These are phyloP conservation scores for Porites lobata DNA, from an alignment of 92 coral and sea anemone genomes.

Conservation along the genomic window DNA sequence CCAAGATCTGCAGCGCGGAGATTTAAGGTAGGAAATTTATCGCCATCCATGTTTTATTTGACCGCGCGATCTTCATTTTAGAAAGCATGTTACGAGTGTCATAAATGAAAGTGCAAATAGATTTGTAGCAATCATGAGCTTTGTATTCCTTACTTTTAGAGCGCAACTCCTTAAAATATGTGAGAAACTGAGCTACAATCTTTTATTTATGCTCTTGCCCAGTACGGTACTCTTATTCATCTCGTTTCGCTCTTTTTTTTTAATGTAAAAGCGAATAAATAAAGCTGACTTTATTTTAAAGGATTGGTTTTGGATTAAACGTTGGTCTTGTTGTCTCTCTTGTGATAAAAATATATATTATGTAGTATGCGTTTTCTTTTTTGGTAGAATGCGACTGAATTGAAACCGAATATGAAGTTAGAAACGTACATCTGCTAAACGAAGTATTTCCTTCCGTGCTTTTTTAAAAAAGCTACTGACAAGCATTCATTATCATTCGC, in stretches of 20 bases:
- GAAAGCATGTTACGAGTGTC: not conserved
- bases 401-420: not conserved
- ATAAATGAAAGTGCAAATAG: conserved; percentile 11
- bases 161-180: too few relatives aligned
- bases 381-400: not conserved
- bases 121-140: not conserved
- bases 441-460: not conserved
- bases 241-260: too few relatives aligned
- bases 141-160: too few relatives aligned
- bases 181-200: too few relatives aligned
- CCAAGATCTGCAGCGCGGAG: not conserved
- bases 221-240: too few relatives aligned
- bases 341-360: not conserved
- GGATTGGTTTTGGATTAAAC: too few relatives aligned
- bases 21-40: conserved; percentile 17
- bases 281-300: too few relatives aligned
- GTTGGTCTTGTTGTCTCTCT: not conserved
- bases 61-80: not conserved
- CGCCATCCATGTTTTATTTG: not conserved
- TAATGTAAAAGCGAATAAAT: too few relatives aligned
- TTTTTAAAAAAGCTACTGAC: too few relatives aligned
- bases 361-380: not conserved
- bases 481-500: not conserved
- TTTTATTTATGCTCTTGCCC: too few relatives aligned
- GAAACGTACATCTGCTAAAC: not conserved